Base-by-base conservation (phyloP, 2,888 invertebrate species). In the Neoaliturus tenellus region DNA sequence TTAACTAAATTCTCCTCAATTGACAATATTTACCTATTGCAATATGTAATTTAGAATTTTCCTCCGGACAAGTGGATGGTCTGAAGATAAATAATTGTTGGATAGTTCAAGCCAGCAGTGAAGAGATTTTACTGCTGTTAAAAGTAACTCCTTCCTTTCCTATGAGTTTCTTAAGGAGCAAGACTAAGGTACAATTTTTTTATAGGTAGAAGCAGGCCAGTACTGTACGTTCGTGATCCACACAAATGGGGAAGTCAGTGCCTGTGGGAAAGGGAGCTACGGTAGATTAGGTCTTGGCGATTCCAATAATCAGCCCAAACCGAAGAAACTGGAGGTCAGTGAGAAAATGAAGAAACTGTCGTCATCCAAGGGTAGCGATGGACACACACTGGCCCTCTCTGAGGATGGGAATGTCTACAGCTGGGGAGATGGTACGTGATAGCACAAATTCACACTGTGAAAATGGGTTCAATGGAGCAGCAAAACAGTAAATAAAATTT, bases 191-290 rank as follows among this genome's bases (percentile, higher is more conserved):
- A 83, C 71, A 78, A 55, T 73, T 28, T 67, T 10, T 73, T 62
- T 41, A 55, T 84, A 93, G 93, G 90, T 93, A 51, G 94, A 94
- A 89, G 93, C 94, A 28, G 94, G 94, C 0, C 93, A 93, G 88
- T 94, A 93, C 87, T 94, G 94, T 88, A 93, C 94, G 0, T 94
- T 94, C 89, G 90, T 93, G 1, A 92, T 94, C 14, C 92, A 93
- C 87, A 90, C 90, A 85, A 93, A 93, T 88, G 93, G 93, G 1
- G 90, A 91, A 80, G 92, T 93, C 23, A 92, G 91, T 87, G 94
- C 93, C 0, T 93, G 93, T 89, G 93, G 93, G 2, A 93, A 93
- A 89, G 93, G 93, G 0, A 93, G 93, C 87, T 94, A 93, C 88
- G 94, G 94, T 0, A 90, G 93, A 33, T 89, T 94, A n/a, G 94